A percentile compares a stretch with the other conserved stretches of the same genome.
Conservation (phyloP, 64 coral and sea anemone species). For the Montipora capricornis region DNA sequence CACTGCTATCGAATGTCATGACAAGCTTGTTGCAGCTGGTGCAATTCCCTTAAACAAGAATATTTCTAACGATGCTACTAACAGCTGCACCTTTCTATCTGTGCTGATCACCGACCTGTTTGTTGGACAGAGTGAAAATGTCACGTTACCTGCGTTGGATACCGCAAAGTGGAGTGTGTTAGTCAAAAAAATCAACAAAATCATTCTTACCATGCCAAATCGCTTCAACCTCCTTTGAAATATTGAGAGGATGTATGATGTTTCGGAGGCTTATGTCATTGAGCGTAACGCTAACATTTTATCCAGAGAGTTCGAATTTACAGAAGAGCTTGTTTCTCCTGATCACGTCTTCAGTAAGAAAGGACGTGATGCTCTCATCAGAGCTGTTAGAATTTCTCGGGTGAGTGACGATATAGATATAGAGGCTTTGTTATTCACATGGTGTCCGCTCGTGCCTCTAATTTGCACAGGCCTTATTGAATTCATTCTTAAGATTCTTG, state of each 20-base stretch:
- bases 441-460: background rate
- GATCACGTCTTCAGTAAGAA: conserved; percentile 42
- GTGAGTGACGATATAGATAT: background rate
- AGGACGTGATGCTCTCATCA: conserved; percentile 38
- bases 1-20: conserved; percentile 60
- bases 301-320: conserved; percentile 37
- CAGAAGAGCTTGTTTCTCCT: conserved; percentile 66
- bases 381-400: conserved; percentile 33
- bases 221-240: conserved; percentile 57
- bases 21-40: conserved; percentile 51
- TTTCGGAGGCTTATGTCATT: conserved; percentile 67
- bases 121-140: background rate
- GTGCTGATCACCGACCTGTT: conserved; percentile 52
- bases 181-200: conserved; percentile 35
- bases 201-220: conserved; percentile 16
- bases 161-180: conserved; percentile 1
- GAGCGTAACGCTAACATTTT: conserved; percentile 48
- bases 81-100: conserved; percentile 68
- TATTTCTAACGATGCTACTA: conserved; percentile 53
- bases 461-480: background rate
- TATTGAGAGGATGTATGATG: conserved; percentile 44
- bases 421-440: background rate
- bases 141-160: background rate
- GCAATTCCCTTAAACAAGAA: conserved; percentile 13
- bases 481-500: background rate